These are phyloP conservation scores for Amphipoea lucens DNA, from an alignment of 2,888 invertebrate species.

Conservation along the genomic window DNA sequence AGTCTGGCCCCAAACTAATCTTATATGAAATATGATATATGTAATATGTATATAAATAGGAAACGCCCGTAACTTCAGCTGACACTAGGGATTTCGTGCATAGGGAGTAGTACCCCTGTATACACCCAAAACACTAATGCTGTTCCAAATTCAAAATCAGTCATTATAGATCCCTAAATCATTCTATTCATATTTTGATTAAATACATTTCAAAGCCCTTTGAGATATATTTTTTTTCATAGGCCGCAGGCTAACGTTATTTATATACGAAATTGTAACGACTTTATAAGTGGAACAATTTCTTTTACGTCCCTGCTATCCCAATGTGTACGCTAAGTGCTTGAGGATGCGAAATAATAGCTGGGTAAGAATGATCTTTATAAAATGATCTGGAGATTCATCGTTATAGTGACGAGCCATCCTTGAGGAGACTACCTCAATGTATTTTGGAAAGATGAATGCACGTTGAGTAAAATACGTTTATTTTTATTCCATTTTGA, in stretches of 20 bases:
- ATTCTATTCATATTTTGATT: background rate
- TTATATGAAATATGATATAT: background rate
- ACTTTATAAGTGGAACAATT: conserved; percentile 13
- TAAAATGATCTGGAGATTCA: background rate
- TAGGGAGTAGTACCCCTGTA: background rate
- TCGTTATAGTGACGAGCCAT: background rate
- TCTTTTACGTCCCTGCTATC: background rate
- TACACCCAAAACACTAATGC: background rate
- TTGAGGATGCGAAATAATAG: conserved; percentile 18
- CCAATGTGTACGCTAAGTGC: conserved; percentile 3
- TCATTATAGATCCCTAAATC: background rate
- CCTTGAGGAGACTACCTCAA: background rate
- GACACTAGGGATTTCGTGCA: background rate
- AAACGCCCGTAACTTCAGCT: background rate
- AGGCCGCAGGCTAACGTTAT: background rate
- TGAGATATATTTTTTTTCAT: conserved; percentile 2
- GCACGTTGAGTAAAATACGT: background rate
- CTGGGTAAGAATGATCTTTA: background rate
- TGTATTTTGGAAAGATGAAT: background rate
- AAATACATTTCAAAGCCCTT: background rate
- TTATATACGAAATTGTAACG: conserved; percentile 25
- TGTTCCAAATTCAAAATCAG: background rate
- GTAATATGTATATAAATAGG: background rate
- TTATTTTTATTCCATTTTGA: background rate
- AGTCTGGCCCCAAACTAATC: background rate